Base-by-base conservation (phyloP, 2,113 vertebrate species). In the Brachyhypopomus gauderio region DNA sequence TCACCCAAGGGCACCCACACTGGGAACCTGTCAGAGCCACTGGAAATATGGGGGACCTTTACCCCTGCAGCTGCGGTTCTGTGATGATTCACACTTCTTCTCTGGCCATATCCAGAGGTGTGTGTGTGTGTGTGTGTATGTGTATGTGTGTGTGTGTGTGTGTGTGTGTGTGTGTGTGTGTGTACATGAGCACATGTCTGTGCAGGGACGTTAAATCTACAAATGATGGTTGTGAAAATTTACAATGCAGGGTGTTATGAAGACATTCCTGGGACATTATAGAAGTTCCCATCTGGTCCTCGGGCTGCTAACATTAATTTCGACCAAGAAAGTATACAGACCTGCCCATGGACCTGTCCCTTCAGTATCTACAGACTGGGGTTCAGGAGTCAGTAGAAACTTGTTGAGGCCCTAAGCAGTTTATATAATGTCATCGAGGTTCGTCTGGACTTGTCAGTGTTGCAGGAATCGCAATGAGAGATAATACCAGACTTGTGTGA, bases 11-110 rank as follows among this genome's bases (percentile, higher is more conserved):
- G 55, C 52, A 34, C 9, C 52, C 34, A 36, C 70, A 36, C 79
- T 34, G 36, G 55, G 63, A 38, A 36, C 78, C 25, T 11, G 19
- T 63, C 25, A 64, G 52, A 75, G 59, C 22, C 67, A 72, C 17
- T 71, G 41, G 41, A 71, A 55, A 64, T 48, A 38, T 56, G 30
- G 59, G 56, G 59, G 64, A 80, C 76, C 83, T 80, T 75, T 12
- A 60, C 36, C 20, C 25, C 36, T 56, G 62, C 66, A 75, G 58
- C 30, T 56, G 56, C 30, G 48, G 11, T 20, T 11, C 75, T 41
- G 60, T 36, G 63, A 82, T 85, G 71, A 85, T 22, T 85, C 79
- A 85, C 22, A 0, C 2, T 72, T 14, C 41, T 1, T 19, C 63
- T 34, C 63, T 8, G 36, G 27, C 3, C 62, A 16, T 19, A 5